phyloP scores from a whole-genome alignment of 2,797 vertebrate genomes.

The Lerista edwardsae region DNA sequence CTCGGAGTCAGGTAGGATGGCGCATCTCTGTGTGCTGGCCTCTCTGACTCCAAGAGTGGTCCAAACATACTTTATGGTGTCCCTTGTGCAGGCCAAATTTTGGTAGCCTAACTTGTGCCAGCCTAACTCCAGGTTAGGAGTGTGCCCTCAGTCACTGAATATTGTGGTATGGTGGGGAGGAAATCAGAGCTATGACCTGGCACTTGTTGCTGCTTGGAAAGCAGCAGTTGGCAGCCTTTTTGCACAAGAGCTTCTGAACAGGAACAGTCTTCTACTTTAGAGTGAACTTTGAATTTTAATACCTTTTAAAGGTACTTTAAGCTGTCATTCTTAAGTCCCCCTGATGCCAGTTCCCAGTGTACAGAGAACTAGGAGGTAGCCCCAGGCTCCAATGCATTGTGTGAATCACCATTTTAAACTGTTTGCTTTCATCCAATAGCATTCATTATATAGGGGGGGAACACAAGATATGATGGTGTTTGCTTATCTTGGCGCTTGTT shows the following conservation, averaged over 20 bases:
- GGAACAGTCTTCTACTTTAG: background rate
- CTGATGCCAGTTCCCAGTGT: background rate
- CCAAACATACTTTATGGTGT: no score
- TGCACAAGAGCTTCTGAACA: background rate
- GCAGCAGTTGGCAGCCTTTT: background rate
- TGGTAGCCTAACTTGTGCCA: no score
- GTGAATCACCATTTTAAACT: constrained; percentile 35
- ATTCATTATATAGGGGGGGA: constrained; percentile 43
- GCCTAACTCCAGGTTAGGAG: no score
- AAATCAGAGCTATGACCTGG: background rate
- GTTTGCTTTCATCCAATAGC: constrained; percentile 56
- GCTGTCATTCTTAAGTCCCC: background rate
- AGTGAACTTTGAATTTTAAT: background rate
- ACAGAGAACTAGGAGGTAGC: background rate
- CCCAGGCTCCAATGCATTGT: background rate
- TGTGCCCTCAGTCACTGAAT: background rate
- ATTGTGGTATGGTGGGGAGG: no score
- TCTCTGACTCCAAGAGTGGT: no score
- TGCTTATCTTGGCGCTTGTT: constrained; percentile 74
- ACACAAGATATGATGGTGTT: constrained; percentile 58
- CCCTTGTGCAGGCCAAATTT: no score
- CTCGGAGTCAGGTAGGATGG: no score
- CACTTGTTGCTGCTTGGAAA: background rate
- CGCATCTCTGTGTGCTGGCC: no score
- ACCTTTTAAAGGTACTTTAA: background rate